Percentiles rank a stretch among this genome's conserved stretches.
Evolutionary conservation across 2,888 invertebrate genomes (phyloP).

Genomic region (Carterocephalus palaemon): DNA sequence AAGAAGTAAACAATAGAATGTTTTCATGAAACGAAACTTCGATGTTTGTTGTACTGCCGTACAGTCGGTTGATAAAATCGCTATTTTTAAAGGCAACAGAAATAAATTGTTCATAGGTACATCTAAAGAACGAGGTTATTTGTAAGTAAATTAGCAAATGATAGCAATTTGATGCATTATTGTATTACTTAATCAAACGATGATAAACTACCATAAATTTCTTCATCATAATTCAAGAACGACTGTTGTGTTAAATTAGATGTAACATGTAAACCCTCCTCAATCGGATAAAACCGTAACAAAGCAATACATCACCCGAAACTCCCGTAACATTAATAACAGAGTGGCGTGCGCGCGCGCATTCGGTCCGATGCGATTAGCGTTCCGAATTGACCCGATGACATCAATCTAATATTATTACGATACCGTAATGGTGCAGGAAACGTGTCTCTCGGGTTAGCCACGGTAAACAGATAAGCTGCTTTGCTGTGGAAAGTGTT

Average conservation of each 20-base stretch:
- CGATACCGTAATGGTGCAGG: slow-evolving; percentile 28
- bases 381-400: slow-evolving; percentile 40
- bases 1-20: too few relatives aligned
- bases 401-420: slow-evolving; percentile 35
- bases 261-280: not conserved
- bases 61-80: too few relatives aligned
- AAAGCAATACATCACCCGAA: slow-evolving; percentile 23
- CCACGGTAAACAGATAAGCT: slow-evolving; percentile 16
- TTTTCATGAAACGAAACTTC: too few relatives aligned
- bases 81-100: too few relatives aligned
- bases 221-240: slow-evolving; percentile 1
- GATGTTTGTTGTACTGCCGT: too few relatives aligned
- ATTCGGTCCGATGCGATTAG: slow-evolving; percentile 31
- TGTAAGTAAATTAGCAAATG: too few relatives aligned
- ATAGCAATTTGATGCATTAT: not conserved
- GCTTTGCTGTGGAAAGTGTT: slow-evolving; percentile 10
- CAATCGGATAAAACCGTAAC: slow-evolving; percentile 17
- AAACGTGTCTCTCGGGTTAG: slow-evolving; percentile 19
- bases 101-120: too few relatives aligned
- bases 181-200: not conserved
- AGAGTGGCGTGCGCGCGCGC: slow-evolving; percentile 44
- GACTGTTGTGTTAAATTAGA: slow-evolving; percentile 9
- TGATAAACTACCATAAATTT: not conserved
- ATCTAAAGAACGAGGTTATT: too few relatives aligned
- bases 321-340: slow-evolving; percentile 51